Evolutionary conservation across 2,797 vertebrate genomes (phyloP).

Genomic region (Bovichtus diacanthus): DNA sequence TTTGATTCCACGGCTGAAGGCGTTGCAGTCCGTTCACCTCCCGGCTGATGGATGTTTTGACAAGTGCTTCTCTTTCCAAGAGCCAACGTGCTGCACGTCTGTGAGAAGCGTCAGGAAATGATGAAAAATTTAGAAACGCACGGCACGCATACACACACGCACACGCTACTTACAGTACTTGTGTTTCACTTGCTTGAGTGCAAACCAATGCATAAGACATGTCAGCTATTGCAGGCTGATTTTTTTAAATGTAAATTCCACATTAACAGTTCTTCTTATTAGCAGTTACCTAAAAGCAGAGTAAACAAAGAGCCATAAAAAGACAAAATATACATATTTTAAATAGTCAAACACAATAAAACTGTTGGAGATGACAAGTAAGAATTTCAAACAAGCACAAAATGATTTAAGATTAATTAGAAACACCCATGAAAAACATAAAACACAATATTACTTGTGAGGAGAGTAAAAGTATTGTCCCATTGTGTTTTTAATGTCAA

Average conservation of each 20-base stretch:
- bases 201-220: neutral
- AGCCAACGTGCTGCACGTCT: conserved; percentile 56
- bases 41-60: conserved; percentile 72
- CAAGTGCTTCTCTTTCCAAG: conserved; percentile 61
- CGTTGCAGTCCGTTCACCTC: conserved; percentile 45
- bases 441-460: neutral
- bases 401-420: neutral
- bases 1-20: conserved; percentile 66
- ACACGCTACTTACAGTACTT: neutral
- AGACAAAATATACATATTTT: neutral
- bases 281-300: neutral
- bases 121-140: conserved; percentile 41
- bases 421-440: neutral
- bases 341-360: neutral
- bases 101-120: conserved; percentile 55
- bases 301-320: neutral
- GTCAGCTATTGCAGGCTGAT: neutral
- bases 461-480: too few species aligned
- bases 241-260: neutral
- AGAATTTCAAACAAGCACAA: neutral
- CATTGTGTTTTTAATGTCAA: too few species aligned
- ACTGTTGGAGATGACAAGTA: neutral
- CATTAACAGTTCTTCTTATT: neutral
- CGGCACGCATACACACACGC: neutral
- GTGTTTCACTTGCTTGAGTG: neutral